Conservation (phyloP, 2,113 vertebrate genomes). For the Cryptotis parvus region DNA sequence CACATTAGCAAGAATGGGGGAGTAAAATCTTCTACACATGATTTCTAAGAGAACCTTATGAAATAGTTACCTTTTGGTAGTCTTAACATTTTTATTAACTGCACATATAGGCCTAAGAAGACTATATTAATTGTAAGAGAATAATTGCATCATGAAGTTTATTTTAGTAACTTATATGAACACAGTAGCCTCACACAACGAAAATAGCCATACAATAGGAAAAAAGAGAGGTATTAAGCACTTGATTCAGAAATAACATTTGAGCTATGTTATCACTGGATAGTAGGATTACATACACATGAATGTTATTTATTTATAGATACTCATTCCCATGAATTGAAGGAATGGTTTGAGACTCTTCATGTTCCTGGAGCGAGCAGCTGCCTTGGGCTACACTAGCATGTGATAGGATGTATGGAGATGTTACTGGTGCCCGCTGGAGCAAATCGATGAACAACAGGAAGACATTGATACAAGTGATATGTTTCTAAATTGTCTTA, state of each 20-base stretch:
- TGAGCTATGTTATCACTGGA: not conserved
- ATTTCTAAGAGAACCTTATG: not conserved
- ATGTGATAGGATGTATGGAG: too few relatives aligned
- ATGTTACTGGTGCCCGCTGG: too few relatives aligned
- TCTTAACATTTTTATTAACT: slow-evolving; percentile 26
- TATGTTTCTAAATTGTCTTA: not conserved
- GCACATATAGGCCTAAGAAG: not conserved
- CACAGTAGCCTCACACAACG: not conserved
- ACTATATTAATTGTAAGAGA: not conserved
- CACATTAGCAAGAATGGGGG: too few relatives aligned
- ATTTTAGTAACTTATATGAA: not conserved
- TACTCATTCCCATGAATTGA: too few relatives aligned
- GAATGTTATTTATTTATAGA: too few relatives aligned
- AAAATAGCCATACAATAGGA: slow-evolving; percentile 18
- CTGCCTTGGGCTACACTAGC: too few relatives aligned
- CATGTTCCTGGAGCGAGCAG: too few relatives aligned
- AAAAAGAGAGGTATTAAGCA: not conserved
- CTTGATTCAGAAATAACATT: slow-evolving; percentile 11
- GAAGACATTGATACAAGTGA: too few relatives aligned
- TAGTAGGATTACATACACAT: not conserved
- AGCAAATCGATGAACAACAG: too few relatives aligned
- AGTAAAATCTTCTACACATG: not conserved
- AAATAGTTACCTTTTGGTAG: not conserved
- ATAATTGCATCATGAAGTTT: not conserved
- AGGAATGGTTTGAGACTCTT: too few relatives aligned